Evolutionary conservation across 2,888 invertebrate species (phyloP).

Genomic region (Marasmarcha lunaedactyla): DNA sequence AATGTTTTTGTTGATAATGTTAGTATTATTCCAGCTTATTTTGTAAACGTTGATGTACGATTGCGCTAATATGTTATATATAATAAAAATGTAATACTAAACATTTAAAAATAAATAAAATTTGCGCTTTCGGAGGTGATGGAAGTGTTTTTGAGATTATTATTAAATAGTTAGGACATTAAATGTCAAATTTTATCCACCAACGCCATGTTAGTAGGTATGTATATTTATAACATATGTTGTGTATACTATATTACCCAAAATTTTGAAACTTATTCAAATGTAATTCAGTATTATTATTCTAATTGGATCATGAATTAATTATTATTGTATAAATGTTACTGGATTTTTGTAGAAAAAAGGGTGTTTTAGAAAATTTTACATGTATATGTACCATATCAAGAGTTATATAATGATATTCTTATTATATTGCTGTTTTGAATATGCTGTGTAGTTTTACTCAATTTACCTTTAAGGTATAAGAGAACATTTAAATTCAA

Average conservation of each 20-base stretch:
- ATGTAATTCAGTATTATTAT: conserved; percentile 42
- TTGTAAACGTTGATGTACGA: conserved; percentile 30
- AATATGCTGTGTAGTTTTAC: not conserved
- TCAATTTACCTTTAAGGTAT: not conserved
- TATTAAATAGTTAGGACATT: conserved; percentile 50
- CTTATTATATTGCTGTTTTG: conserved; percentile 18
- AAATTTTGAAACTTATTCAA: conserved; percentile 25
- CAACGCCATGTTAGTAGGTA: conserved; percentile 11
- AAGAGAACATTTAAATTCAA: no score
- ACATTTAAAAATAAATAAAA: conserved; percentile 16
- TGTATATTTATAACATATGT: conserved; percentile 14
- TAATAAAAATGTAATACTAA: conserved; percentile 15
- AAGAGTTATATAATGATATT: conserved; percentile 19
- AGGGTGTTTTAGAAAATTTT: conserved; percentile 42
- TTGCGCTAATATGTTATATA: conserved; percentile 27
- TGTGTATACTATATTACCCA: conserved; percentile 15
- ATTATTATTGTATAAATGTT: conserved; percentile 1
- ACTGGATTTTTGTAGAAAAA: conserved; percentile 1
- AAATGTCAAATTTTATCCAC: conserved; percentile 40
- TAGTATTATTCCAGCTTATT: conserved; percentile 38
- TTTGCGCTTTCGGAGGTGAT: conserved; percentile 26
- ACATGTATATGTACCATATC: conserved; percentile 48
- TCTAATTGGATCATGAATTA: conserved; percentile 1
- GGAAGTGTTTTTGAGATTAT: conserved; percentile 46
- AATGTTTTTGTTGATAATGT: conserved; percentile 37